Evolutionary conservation across 2,113 vertebrate species (phyloP), one percentile per base, ranked within the genome.

Genomic region (Orientallactaga bullata): DNA sequence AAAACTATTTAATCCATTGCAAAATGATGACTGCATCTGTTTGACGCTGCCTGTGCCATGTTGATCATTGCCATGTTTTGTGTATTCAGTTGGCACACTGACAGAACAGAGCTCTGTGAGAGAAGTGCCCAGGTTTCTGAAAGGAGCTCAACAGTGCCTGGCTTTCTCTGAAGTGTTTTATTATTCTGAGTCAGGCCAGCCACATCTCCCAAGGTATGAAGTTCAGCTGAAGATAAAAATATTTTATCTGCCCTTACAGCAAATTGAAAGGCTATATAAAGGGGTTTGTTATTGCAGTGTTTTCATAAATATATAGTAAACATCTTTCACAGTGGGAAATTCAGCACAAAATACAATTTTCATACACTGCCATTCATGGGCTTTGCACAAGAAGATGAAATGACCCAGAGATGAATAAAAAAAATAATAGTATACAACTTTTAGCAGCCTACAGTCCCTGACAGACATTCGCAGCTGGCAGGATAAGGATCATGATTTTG

Each of bases 231-330:
- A 96, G 95, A 97, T 93, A 96, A 95, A 86, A 94, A 95, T 95
- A 82, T 95, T 90, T 71, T n/a, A 97, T 73, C 90, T 96, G 86
- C 7, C 91, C 80, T 92, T 87, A 94, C 85, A 93, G 78, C 88
- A 97, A 97, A 97, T 97, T 96, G 96, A 97, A 97, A 97, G 96
- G 94, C 96, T 88, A 89, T 1, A 86, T 83, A 96, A 94, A 94
- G 66, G 85, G 95, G 94, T 97, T 96, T 97, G 97, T 97, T 97
- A 95, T 90, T 97, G 90, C 89, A 78, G 37, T 93, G 51, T 92
- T 97, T 90, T 96, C 93, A 93, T 32, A 96, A 97, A 97, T 37
- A 91, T 32, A 97, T 84, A 95, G 61, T 71, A 96, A 96, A 94
- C 88, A 51, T 89, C 95, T 83, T 82, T 69, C 88, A 94, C 95